Percentiles rank a stretch among this genome's conserved stretches.
These are phyloP conservation scores for Acanthornis magna DNA, from an alignment of 2,797 vertebrate species.

Conservation along the genomic window DNA sequence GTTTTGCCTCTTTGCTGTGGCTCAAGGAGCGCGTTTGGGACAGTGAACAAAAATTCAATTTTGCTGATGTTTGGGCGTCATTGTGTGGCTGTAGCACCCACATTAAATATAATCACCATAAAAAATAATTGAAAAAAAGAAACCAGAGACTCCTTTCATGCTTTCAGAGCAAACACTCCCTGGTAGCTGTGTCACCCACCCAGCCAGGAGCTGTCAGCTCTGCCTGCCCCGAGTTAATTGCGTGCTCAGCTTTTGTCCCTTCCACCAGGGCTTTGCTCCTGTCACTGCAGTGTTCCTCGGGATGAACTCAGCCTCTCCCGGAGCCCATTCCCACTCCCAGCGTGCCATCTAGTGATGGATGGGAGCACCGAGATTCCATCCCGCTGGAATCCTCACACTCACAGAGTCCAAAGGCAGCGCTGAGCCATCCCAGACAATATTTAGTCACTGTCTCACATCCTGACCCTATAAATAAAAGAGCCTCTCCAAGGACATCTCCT, in stretches of 20 bases:
- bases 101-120: fast-evolving
- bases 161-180: neutral
- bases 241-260: neutral
- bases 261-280: neutral
- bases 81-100: neutral
- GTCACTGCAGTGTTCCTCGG: neutral
- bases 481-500: neutral
- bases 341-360: conserved; percentile 69
- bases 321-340: conserved; percentile 23
- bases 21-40: neutral
- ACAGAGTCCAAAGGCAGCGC: neutral
- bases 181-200: neutral
- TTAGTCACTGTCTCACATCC: fast-evolving
- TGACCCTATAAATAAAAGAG: neutral
- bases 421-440: fast-evolving
- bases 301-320: no score
- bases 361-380: neutral
- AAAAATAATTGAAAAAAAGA: no score
- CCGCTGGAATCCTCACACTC: neutral
- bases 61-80: neutral
- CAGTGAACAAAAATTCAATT: fast-evolving
- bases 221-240: neutral
- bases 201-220: neutral
- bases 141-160: no score
- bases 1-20: neutral